A percentile compares a stretch with the other conserved stretches of the same genome.
These are phyloP conservation scores for Pterophyllum scalare DNA, from an alignment of 2,113 vertebrate species.

Conservation along the genomic window DNA sequence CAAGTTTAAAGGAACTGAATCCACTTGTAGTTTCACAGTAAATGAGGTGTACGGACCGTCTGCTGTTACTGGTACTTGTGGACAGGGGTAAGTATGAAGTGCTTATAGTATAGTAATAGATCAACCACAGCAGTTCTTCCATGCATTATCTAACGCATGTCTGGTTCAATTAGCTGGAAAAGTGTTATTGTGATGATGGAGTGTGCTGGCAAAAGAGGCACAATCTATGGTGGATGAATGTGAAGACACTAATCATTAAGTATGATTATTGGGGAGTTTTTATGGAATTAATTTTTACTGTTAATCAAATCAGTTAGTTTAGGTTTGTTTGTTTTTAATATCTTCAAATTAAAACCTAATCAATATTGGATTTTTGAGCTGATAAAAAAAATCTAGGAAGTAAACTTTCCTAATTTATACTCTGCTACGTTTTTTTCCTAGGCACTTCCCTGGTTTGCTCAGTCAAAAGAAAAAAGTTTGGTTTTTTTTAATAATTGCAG, in stretches of 20 bases:
- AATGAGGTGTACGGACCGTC: not conserved
- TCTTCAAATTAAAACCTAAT: no score
- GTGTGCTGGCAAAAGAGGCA: not conserved
- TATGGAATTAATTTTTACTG: not conserved
- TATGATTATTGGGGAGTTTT: not conserved
- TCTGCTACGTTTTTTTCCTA: not conserved
- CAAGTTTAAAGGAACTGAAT: not conserved
- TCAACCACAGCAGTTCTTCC: not conserved
- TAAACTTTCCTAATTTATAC: no score
- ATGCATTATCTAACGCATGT: no score
- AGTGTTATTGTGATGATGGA: not conserved
- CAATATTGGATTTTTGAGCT: not conserved
- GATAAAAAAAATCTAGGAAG: no score
- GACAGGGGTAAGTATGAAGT: conserved; percentile 20
- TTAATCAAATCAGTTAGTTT: not conserved
- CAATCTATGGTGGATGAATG: not conserved
- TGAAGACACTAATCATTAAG: not conserved
- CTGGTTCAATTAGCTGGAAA: not conserved
- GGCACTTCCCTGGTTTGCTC: not conserved
- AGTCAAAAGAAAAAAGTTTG: not conserved
- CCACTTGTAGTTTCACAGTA: not conserved
- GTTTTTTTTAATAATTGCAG: not conserved
- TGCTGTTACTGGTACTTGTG: not conserved
- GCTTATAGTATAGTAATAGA: not conserved
- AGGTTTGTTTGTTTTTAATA: no score